Conservation (phyloP, 2,888 invertebrate genomes). For the Drosophila setosimentum region DNA sequence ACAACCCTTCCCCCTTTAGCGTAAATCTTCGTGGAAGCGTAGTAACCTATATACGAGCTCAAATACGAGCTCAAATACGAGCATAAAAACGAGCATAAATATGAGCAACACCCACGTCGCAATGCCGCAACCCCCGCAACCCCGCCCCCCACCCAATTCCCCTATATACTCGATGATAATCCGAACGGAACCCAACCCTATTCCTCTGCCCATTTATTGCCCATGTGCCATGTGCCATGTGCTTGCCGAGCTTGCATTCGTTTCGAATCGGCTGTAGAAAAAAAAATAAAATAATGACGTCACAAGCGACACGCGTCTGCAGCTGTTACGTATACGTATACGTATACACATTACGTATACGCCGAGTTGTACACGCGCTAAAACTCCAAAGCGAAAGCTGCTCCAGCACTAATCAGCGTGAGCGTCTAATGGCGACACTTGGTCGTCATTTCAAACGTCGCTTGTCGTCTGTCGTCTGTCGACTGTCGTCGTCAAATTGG, state of each 20-base stretch:
- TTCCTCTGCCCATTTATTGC: slow-evolving; percentile 42
- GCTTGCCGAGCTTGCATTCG: slow-evolving; percentile 18
- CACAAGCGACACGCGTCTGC: slow-evolving; percentile 61
- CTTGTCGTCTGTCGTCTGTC: neutral
- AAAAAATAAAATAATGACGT: slow-evolving; percentile 66
- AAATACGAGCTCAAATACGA: slow-evolving; percentile 8
- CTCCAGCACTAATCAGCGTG: slow-evolving; percentile 49
- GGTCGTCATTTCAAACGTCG: slow-evolving; percentile 45
- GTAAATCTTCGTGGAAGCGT: slow-evolving; percentile 76
- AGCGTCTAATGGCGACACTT: slow-evolving; percentile 49
- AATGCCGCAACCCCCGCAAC: too few relatives aligned
- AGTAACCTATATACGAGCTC: slow-evolving; percentile 76
- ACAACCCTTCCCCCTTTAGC: slow-evolving; percentile 51
- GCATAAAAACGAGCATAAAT: neutral
- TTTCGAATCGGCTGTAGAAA: slow-evolving; percentile 8
- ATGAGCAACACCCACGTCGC: slow-evolving; percentile 42
- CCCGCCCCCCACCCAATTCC: neutral
- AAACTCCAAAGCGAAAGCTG: slow-evolving; percentile 4
- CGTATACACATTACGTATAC: slow-evolving; percentile 69
- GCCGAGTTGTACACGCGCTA: slow-evolving; percentile 37
- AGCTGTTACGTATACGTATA: slow-evolving; percentile 57
- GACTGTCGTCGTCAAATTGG: slow-evolving; percentile 49
- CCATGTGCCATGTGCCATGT: slow-evolving; percentile 44
- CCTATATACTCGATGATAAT: neutral
- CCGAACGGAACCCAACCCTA: neutral